Evolutionary conservation across 1,140 invertebrate genomes (phyloP).

Genomic region (Penaeus vannamei): DNA sequence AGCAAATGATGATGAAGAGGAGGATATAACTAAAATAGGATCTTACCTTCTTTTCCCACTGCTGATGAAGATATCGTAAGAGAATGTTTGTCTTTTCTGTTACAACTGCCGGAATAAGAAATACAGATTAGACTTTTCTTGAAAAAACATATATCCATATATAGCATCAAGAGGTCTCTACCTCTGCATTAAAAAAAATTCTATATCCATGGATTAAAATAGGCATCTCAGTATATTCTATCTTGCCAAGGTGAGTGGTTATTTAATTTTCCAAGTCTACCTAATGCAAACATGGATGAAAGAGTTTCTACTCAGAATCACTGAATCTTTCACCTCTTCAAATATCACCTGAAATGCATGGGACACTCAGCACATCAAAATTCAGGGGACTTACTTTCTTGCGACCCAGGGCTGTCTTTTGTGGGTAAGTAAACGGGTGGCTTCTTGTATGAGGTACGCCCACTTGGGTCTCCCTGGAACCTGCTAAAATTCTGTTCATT

Average conservation of each 20-base stretch:
- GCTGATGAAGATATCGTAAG: slow-evolving; percentile 91
- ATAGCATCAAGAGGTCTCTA: slow-evolving; percentile 35
- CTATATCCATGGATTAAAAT: too few species aligned
- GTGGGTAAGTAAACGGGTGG: slow-evolving; percentile 92
- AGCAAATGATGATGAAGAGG: background rate
- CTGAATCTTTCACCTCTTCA: too few species aligned
- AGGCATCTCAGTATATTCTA: too few species aligned
- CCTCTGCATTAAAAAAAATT: too few species aligned
- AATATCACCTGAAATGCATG: too few species aligned
- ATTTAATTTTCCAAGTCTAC: too few species aligned
- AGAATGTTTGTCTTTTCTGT: slow-evolving; percentile 96
- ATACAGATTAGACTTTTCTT: slow-evolving; percentile 39
- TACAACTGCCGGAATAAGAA: slow-evolving; percentile 85
- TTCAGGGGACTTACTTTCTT: slow-evolving; percentile 81
- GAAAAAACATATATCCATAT: background rate
- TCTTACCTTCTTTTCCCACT: slow-evolving; percentile 89
- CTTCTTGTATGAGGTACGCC: slow-evolving; percentile 86
- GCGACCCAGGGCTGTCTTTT: slow-evolving; percentile 85
- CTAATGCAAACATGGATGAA: too few species aligned
- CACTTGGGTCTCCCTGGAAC: slow-evolving; percentile 88
- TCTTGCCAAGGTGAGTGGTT: too few species aligned
- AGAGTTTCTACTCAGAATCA: too few species aligned
- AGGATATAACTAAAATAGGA: background rate
- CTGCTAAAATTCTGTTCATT: slow-evolving; percentile 92
- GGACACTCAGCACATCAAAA: too few species aligned